Evolutionary conservation across 2,797 vertebrate genomes (phyloP), one percentile per base, ranked within the genome.

Genomic region (Muraenolepis orangiensis): DNA sequence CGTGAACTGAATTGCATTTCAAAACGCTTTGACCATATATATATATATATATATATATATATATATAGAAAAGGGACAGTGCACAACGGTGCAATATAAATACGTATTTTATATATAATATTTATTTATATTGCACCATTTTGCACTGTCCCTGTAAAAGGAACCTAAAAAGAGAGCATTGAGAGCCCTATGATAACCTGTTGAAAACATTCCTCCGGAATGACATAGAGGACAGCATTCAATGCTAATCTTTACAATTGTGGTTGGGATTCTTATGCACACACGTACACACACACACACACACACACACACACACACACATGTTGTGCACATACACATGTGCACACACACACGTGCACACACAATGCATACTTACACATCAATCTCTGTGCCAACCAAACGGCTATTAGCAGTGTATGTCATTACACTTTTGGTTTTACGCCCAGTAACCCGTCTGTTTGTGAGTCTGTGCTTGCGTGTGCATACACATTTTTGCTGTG

Each of bases 361-460:
- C 26, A 23, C 31, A 36, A 29, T 64, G 18, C 40, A 78, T 68
- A 77, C 42, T 31, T 18, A 71, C 74, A 70, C 30, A 68, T 42
- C 10, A 69, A 76, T 71, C 75, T 73, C 74, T 71, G 51, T 74
- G 72, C 78, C 64, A 71, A 80, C 78, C 71, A 79, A 51, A 75
- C 71, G 46, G 73, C 76, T 80, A 81, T 82, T 81, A 78, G 80
- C 80, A 79, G 79, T 88, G 90, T 90, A 93, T 93, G 92, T 81
- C 79, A 30, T 82, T 68, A 81, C 80, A 73, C 75, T 23, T 84
- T 84, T 82, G 57, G 77, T 83, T 87, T 85, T 75, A 72, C 80
- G 75, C 75, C 78, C 71, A 83, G 78, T 82, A 78, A 51, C 84
- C 46, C 73, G 69, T 74, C 32, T 77, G 69, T 75, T 66, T 74